Conservation (phyloP, 2,797 vertebrate genomes). For the Streptopelia turtur region DNA sequence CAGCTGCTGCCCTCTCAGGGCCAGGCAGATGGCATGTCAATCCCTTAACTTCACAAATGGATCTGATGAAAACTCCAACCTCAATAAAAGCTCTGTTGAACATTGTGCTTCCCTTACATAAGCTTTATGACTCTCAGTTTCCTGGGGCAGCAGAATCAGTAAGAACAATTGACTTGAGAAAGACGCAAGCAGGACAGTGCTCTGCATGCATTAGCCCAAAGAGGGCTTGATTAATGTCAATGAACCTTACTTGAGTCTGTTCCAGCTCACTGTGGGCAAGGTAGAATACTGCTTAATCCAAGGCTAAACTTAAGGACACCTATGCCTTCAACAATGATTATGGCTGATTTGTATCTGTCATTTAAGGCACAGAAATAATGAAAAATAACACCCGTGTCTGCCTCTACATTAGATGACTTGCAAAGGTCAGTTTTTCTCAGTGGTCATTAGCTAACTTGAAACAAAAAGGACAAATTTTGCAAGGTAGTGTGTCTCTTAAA, state of each 20-base stretch:
- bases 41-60: not conserved
- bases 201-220: not conserved
- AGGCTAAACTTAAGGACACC: conserved; percentile 11
- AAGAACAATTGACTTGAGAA: not conserved
- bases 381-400: not conserved
- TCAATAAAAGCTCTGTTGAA: not conserved
- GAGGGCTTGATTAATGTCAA: not conserved
- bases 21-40: not conserved
- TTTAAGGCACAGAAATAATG: not conserved
- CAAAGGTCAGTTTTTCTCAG: not conserved
- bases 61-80: not conserved
- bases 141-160: not conserved
- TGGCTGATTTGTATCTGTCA: conserved; percentile 17
- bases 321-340: not conserved
- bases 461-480: not conserved
- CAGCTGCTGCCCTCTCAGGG: not conserved
- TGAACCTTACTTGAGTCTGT: not conserved
- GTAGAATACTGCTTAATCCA: not conserved
- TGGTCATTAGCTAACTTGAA: not conserved
- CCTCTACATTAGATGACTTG: not conserved
- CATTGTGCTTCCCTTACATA: not conserved
- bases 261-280: not conserved
- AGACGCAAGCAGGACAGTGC: not conserved
- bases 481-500: not conserved
- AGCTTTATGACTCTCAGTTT: not conserved